Conservation (phyloP, 1,140 invertebrate genomes). For the Holcopasites calliopsidis region DNA sequence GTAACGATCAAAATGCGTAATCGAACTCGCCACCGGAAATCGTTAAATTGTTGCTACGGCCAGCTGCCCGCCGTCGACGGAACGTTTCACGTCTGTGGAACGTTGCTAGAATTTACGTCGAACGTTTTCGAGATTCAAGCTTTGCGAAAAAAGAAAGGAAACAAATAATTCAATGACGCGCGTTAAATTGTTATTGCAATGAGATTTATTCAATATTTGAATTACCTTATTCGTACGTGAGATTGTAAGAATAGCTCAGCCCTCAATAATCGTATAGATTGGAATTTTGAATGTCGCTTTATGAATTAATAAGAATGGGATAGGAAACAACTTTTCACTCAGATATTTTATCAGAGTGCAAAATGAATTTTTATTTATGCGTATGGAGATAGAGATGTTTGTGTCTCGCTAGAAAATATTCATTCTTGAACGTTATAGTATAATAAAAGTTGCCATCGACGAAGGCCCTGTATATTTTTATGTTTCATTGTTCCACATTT, state of each 20-base stretch:
- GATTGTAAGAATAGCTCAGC: too few species aligned
- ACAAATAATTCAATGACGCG: neutral
- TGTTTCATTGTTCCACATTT: neutral
- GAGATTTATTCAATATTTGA: too few species aligned
- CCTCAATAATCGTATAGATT: too few species aligned
- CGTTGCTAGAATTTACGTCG: neutral
- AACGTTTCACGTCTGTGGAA: conserved; percentile 7
- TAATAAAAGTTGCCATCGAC: neutral
- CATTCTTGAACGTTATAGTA: neutral
- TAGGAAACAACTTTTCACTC: too few species aligned
- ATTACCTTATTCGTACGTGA: too few species aligned
- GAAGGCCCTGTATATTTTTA: too few species aligned
- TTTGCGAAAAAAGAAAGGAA: neutral
- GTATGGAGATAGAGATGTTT: neutral
- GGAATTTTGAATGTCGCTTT: too few species aligned
- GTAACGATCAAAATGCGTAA: conserved; percentile 30
- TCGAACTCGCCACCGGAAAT: conserved; percentile 58
- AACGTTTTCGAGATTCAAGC: neutral
- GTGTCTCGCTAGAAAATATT: too few species aligned
- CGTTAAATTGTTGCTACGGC: conserved; percentile 57
- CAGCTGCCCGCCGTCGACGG: conserved; percentile 27
- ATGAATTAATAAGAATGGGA: too few species aligned
- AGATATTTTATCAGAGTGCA: too few species aligned
- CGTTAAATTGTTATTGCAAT: too few species aligned
- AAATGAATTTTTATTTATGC: too few species aligned